These are phyloP conservation scores for Taeniopygia guttata DNA, from an alignment of 2,797 vertebrate species.

Conservation along the genomic window DNA sequence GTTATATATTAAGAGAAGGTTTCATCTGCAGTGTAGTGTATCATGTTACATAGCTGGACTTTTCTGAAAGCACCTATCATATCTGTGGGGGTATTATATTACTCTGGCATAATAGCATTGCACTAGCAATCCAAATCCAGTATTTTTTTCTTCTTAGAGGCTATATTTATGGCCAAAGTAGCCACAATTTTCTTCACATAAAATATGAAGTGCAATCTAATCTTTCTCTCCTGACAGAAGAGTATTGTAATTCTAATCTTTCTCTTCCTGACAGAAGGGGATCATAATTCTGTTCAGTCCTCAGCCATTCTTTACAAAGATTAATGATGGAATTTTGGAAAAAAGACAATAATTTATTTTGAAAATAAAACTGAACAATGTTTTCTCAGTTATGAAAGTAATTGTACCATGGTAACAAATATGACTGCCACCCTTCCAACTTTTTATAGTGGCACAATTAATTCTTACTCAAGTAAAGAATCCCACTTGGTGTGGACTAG, in stretches of 20 bases:
- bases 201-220: conserved; percentile 37
- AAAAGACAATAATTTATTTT: background rate
- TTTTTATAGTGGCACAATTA: background rate
- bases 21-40: conserved; percentile 20
- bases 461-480: background rate
- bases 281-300: conserved; percentile 38
- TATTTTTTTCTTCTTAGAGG: conserved; percentile 16
- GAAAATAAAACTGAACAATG: background rate
- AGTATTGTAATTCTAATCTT: conserved; percentile 53
- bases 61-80: conserved; percentile 11
- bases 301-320: conserved; percentile 18
- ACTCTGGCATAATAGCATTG: background rate
- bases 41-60: background rate
- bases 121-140: conserved; percentile 1
- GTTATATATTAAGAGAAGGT: background rate
- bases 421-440: background rate
- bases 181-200: conserved; percentile 37
- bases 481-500: background rate
- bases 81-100: conserved; percentile 14
- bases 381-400: background rate
- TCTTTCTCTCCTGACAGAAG: conserved; percentile 49
- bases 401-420: background rate
- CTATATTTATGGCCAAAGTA: conserved; percentile 53
- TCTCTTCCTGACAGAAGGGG: conserved; percentile 31
- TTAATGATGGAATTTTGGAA: background rate